These are phyloP conservation scores for Drosophila eohydei DNA, from an alignment of 2,888 invertebrate species.

Conservation along the genomic window DNA sequence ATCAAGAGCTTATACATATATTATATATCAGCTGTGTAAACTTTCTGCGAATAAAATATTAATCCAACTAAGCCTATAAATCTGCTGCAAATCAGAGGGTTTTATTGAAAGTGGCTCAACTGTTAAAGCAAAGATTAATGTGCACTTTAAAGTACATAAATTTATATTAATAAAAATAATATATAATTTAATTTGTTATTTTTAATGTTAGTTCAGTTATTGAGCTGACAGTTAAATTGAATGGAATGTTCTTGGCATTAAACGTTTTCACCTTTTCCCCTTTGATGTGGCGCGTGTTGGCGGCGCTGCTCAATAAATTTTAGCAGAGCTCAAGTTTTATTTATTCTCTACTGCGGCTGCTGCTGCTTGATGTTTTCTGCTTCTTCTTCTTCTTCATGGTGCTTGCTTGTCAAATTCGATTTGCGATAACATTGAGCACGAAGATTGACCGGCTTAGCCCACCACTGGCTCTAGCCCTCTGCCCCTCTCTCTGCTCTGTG, in stretches of 20 bases:
- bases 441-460: slow-evolving; percentile 39
- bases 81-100: neutral
- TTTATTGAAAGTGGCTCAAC: neutral
- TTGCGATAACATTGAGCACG: slow-evolving; percentile 42
- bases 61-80: neutral
- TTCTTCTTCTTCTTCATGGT: neutral
- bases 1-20: neutral
- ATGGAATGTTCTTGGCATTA: neutral
- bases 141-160: neutral
- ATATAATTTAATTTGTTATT: neutral
- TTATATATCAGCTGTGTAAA: neutral
- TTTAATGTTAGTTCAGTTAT: neutral
- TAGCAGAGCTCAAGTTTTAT: slow-evolving; percentile 16
- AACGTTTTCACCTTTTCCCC: slow-evolving; percentile 9
- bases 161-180: neutral
- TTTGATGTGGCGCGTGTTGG: slow-evolving; percentile 11
- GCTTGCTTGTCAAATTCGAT: slow-evolving; percentile 49
- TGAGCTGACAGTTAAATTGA: slow-evolving; percentile 5
- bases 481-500: neutral
- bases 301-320: slow-evolving; percentile 17
- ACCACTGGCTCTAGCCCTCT: neutral
- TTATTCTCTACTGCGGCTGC: slow-evolving; percentile 21
- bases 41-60: neutral
- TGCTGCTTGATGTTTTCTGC: neutral
- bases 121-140: neutral